A percentile compares a stretch with the other conserved stretches of the same genome.
Evolutionary conservation across 2,797 vertebrate genomes (phyloP).

Genomic region (Gouania willdenowi): DNA sequence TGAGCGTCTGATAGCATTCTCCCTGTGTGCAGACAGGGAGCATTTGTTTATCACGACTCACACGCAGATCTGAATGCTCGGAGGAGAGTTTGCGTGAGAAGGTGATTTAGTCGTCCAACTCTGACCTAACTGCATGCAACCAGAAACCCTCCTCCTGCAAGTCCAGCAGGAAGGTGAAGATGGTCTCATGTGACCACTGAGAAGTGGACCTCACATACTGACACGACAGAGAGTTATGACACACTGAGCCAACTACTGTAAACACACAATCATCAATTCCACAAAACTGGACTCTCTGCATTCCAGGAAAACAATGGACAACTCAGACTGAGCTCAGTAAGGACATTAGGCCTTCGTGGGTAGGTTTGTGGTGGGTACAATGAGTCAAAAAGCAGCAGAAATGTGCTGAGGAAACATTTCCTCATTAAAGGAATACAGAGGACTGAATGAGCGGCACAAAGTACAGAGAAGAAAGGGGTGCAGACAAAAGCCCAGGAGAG

Average conservation of each 20-base stretch:
- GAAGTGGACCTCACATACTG: slow-evolving; percentile 32
- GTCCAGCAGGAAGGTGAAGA: slow-evolving; percentile 50
- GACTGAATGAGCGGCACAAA: slow-evolving; percentile 11
- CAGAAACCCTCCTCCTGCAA: slow-evolving; percentile 46
- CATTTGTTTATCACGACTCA: slow-evolving; percentile 57
- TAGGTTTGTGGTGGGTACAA: background rate
- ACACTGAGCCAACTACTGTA: slow-evolving; percentile 27
- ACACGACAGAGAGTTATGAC: slow-evolving; percentile 15
- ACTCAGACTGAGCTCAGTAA: background rate
- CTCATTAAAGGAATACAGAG: slow-evolving; percentile 1
- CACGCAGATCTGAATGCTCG: slow-evolving; percentile 44
- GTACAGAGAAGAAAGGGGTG: slow-evolving; percentile 7
- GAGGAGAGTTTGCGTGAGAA: slow-evolving; percentile 69
- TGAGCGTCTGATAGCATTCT: slow-evolving; percentile 54
- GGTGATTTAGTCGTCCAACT: slow-evolving; percentile 24
- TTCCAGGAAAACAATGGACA: slow-evolving; percentile 26
- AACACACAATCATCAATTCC: slow-evolving; percentile 31
- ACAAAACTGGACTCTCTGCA: slow-evolving; percentile 26
- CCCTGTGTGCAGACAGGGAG: slow-evolving; percentile 49
- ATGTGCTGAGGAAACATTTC: background rate
- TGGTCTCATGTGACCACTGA: slow-evolving; percentile 37
- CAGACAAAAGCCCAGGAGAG: slow-evolving; percentile 20
- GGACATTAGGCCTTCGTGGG: background rate
- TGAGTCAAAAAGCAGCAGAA: background rate
- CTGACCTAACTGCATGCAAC: slow-evolving; percentile 51